A percentile compares a stretch with the other conserved stretches of the same genome.
Conservation (phyloP, 2,113 vertebrate genomes). For the Myotis davidii region DNA sequence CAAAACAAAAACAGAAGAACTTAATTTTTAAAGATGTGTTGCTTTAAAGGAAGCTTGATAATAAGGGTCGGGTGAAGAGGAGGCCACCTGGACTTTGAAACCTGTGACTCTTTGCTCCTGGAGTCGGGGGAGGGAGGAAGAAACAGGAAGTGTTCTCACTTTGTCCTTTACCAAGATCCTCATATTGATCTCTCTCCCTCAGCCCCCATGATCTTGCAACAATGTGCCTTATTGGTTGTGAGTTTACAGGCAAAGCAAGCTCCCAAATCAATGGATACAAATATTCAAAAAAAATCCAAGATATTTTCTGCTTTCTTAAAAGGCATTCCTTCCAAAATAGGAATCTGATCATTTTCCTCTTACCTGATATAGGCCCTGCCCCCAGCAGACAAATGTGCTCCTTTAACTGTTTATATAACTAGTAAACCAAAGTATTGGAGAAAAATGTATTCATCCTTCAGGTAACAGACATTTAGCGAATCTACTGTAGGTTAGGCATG, state of each 20-base stretch:
- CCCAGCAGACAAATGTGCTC: neutral
- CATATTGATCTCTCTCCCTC: neutral
- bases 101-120: neutral
- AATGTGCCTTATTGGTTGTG: slow-evolving; percentile 53
- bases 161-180: neutral
- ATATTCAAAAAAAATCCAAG: neutral
- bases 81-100: neutral
- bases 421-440: neutral
- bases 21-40: slow-evolving; percentile 22
- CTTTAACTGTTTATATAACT: neutral
- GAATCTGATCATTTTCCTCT: neutral
- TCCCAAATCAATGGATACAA: slow-evolving; percentile 51
- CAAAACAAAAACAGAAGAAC: neutral
- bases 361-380: neutral
- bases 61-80: neutral
- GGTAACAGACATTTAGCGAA: neutral
- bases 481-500: neutral
- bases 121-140: neutral
- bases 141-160: neutral
- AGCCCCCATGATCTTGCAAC: neutral
- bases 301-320: neutral
- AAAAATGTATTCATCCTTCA: neutral
- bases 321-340: neutral
- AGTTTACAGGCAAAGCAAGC: slow-evolving; percentile 13
- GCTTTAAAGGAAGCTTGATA: slow-evolving; percentile 20